phyloP scores from a whole-genome alignment of 2,797 vertebrate genomes.

The Etheostoma perlongum region DNA sequence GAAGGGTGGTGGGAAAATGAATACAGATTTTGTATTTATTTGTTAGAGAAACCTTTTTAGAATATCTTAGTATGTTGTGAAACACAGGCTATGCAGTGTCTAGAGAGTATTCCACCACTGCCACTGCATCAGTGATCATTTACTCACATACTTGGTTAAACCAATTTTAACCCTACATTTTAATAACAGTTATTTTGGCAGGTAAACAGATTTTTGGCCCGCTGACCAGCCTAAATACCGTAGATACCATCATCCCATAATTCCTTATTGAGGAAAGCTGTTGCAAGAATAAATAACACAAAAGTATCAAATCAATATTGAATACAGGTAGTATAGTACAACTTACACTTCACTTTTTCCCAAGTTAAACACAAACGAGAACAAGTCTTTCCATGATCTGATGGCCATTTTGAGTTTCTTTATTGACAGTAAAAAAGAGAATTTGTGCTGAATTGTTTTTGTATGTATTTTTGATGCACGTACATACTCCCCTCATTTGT shows the following conservation, averaged over 20 bases:
- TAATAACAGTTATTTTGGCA: neutral
- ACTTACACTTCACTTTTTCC: too few species aligned
- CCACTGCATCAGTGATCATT: neutral
- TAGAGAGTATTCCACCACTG: neutral
- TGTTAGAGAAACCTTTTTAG: neutral
- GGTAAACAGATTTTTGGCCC: neutral
- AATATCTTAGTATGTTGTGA: neutral
- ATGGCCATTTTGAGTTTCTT: neutral
- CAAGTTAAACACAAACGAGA: too few species aligned
- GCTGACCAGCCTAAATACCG: neutral
- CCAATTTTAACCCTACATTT: neutral
- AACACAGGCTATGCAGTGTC: neutral
- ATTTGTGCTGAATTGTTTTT: neutral
- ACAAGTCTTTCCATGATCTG: neutral
- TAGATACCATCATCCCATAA: neutral
- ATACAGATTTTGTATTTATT: neutral
- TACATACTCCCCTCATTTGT: neutral
- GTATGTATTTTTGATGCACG: neutral
- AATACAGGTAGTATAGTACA: neutral
- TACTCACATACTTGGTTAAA: neutral
- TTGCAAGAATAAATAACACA: neutral
- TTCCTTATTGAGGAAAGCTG: neutral
- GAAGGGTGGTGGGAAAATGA: constrained; percentile 3
- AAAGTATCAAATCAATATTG: neutral
- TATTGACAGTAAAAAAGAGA: neutral